Evolutionary conservation across 2,888 invertebrate genomes (phyloP).

Genomic region (Artemia sinica): DNA sequence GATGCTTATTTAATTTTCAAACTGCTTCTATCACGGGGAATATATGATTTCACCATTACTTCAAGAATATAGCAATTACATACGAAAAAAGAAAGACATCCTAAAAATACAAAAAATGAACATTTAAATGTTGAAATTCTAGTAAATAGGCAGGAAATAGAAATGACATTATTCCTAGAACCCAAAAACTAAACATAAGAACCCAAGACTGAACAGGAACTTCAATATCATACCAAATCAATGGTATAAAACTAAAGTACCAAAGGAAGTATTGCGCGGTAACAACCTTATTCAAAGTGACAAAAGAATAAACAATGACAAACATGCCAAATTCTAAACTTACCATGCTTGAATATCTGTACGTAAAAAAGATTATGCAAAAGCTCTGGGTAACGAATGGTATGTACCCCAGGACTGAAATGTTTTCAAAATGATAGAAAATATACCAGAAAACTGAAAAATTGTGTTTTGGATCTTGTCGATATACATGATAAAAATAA

Average conservation of each 20-base stretch:
- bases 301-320: conserved; percentile 64
- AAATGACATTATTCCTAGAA: conserved; percentile 62
- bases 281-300: conserved; percentile 82
- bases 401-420: conserved; percentile 42
- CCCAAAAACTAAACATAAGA: conserved; percentile 38
- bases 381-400: conserved; percentile 50
- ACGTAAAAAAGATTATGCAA: conserved; percentile 44
- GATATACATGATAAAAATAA: conserved; percentile 69
- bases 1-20: background rate
- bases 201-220: conserved; percentile 28
- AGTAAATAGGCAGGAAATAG: conserved; percentile 71
- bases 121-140: conserved; percentile 69
- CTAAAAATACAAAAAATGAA: conserved; percentile 70
- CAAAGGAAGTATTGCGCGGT: conserved; percentile 96
- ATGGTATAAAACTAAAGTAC: conserved; percentile 75
- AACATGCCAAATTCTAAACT: conserved; percentile 72
- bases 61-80: background rate
- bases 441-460: conserved; percentile 90
- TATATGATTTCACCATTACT: background rate
- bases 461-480: conserved; percentile 80
- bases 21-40: background rate
- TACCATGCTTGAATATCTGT: conserved; percentile 43
- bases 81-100: conserved; percentile 61
- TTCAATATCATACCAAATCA: conserved; percentile 43
- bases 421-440: conserved; percentile 56